Conservation (phyloP, 1,140 invertebrate genomes). For the Drosophila novamexicana region DNA sequence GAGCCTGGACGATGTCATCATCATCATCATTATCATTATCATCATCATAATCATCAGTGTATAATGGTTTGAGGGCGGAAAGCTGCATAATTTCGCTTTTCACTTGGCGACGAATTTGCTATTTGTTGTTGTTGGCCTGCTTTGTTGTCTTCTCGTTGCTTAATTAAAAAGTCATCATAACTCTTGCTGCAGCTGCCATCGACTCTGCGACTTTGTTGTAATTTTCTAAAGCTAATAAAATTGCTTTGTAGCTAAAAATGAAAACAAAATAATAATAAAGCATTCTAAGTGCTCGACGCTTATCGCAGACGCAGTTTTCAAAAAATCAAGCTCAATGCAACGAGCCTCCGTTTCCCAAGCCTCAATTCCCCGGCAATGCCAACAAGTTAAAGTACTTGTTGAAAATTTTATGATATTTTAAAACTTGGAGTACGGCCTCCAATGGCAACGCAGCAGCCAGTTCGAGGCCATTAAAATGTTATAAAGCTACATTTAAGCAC, state of each 20-base stretch:
- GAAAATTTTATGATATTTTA: slow-evolving; percentile 82
- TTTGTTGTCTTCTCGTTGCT: slow-evolving; percentile 43
- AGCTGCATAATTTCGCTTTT: slow-evolving; percentile 66
- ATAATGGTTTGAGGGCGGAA: slow-evolving; percentile 4
- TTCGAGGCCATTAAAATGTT: slow-evolving; percentile 75
- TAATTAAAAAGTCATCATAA: slow-evolving; percentile 83
- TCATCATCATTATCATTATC: slow-evolving; percentile 26
- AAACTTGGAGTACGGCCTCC: slow-evolving; percentile 53
- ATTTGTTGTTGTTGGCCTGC: slow-evolving; percentile 18
- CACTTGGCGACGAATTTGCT: slow-evolving; percentile 62
- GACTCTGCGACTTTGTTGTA: slow-evolving; percentile 69
- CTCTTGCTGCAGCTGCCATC: slow-evolving; percentile 72
- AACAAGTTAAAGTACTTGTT: slow-evolving; percentile 81
- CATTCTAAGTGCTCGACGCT: slow-evolving; percentile 79
- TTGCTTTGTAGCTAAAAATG: slow-evolving; percentile 78
- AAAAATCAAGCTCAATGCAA: slow-evolving; percentile 68
- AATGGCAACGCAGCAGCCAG: slow-evolving; percentile 27
- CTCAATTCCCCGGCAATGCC: not conserved
- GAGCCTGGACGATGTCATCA: slow-evolving; percentile 15
- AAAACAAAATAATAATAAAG: slow-evolving; percentile 58
- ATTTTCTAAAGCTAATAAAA: slow-evolving; percentile 82
- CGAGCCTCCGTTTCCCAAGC: slow-evolving; percentile 27
- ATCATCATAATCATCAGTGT: slow-evolving; percentile 36
- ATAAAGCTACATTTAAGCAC: slow-evolving; percentile 80
- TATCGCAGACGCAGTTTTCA: slow-evolving; percentile 75